Percentiles rank a stretch among this genome's conserved stretches.
These are phyloP conservation scores for Tetropium fuscum DNA, from an alignment of 2,888 invertebrate species.

Conservation along the genomic window DNA sequence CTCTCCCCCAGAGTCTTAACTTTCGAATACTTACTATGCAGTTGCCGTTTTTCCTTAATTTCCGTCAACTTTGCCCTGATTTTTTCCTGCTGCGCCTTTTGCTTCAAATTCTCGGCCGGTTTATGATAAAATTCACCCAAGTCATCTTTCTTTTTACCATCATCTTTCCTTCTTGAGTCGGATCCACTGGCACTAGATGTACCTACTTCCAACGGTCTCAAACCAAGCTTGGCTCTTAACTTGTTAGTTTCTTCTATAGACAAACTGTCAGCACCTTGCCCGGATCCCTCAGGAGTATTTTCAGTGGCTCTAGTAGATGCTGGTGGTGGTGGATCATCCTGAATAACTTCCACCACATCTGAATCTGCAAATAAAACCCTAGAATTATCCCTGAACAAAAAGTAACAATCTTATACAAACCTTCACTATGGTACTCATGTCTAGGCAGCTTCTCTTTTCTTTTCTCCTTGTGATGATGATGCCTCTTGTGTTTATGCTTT, in stretches of 20 bases:
- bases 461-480: constrained; percentile 65
- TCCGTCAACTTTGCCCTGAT: constrained; percentile 82
- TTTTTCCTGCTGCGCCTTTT: constrained; percentile 83
- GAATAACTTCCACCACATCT: constrained; percentile 59
- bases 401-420: constrained; percentile 44
- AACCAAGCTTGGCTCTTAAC: constrained; percentile 90
- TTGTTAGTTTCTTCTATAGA: constrained; percentile 90
- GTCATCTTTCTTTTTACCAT: constrained; percentile 68
- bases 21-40: constrained; percentile 76
- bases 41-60: constrained; percentile 82
- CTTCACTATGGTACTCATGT: constrained; percentile 68
- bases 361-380: constrained; percentile 53
- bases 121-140: constrained; percentile 89
- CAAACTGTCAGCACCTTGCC: constrained; percentile 69
- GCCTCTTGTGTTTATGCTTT: constrained; percentile 69
- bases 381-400: no score
- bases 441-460: constrained; percentile 58
- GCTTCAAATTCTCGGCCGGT: constrained; percentile 81
- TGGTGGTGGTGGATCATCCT: constrained; percentile 50
- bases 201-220: constrained; percentile 88
- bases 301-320: constrained; percentile 62
- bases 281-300: constrained; percentile 59
- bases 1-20: constrained; percentile 76
- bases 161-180: constrained; percentile 66
- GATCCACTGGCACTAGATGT: constrained; percentile 45